Evolutionary conservation across 2,888 invertebrate genomes (phyloP).

Genomic region (Gryllus longicercus): DNA sequence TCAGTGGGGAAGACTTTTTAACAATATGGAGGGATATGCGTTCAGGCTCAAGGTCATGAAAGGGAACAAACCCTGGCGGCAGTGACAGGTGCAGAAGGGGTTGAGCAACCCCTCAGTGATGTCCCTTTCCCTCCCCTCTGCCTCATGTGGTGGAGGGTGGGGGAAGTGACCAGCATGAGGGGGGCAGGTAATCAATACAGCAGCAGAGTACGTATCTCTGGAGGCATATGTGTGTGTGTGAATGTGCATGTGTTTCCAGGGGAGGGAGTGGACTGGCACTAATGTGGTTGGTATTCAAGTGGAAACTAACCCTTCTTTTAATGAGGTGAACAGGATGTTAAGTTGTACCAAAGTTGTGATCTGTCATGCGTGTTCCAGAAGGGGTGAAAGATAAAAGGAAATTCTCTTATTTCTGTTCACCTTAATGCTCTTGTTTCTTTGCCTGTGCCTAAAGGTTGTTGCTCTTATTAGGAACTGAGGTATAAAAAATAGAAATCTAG

Average conservation of each 20-base stretch:
- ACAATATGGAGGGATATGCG: too few species aligned
- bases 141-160: slow-evolving; percentile 17
- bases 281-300: background rate
- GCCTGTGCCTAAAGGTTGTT: background rate
- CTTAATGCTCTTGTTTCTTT: background rate
- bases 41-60: background rate
- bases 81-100: slow-evolving; percentile 4
- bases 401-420: background rate
- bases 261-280: background rate
- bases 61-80: background rate
- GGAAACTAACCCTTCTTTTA: background rate
- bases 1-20: too few species aligned
- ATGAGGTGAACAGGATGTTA: background rate
- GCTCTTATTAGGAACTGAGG: background rate
- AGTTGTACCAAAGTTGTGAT: background rate
- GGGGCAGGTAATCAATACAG: slow-evolving; percentile 4
- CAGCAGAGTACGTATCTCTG: background rate
- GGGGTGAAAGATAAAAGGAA: background rate
- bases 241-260: background rate
- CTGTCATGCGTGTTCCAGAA: background rate
- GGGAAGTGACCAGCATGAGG: background rate
- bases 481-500: too few species aligned
- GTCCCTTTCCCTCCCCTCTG: background rate
- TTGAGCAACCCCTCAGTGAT: background rate
- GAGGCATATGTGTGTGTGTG: background rate